Evolutionary conservation across 2,113 vertebrate genomes (phyloP), one percentile per base, ranked within the genome.

Genomic region (Madoqua kirkii): DNA sequence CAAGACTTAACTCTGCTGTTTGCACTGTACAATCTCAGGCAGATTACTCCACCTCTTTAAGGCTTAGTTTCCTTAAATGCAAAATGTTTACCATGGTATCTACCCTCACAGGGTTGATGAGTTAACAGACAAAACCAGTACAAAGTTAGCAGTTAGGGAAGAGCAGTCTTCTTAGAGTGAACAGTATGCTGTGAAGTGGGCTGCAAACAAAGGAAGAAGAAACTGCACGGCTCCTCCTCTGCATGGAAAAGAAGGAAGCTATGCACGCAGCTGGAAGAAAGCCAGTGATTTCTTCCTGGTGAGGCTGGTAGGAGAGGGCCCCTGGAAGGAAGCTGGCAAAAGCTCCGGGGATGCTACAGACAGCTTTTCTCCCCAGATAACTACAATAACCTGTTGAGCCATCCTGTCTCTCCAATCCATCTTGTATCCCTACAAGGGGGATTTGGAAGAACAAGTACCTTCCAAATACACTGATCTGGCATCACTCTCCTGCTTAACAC

Each of bases 261-360:
- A 33, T 29, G 67, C 59, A 29, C 43, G 54, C 62, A 92, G 86
- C 84, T 92, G 89, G 88, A 97, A 91, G 43, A 83, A 84, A 96
- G 87, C 74, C 97, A 95, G 92, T 57, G 93, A 83, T 16, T 82
- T 55, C 50, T 29, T 55, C 94, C 82, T 96, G 96, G 91, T 93
- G 94, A 84, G 94, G 92, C 89, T 91, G 55, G 81, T 19, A 71
- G 43, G 27, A 64, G 59, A 95, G 43, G 81, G 67, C 91, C 83
- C 93, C 89, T 91, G 79, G 84, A 64, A 97, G 88, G 85, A 50
- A 95, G 90, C 40, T 92, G 31, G 60, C 36, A 89, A 62, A 3
- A 78, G 83, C 71, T 79, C 76, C 40, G 23, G 64, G 19, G 36
- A 67, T 86, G 27, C 8, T 55, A 23, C 59, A 71, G 10, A 87